phyloP scores from a whole-genome alignment of 2,888 invertebrate species.

The Byasa hedistus region DNA sequence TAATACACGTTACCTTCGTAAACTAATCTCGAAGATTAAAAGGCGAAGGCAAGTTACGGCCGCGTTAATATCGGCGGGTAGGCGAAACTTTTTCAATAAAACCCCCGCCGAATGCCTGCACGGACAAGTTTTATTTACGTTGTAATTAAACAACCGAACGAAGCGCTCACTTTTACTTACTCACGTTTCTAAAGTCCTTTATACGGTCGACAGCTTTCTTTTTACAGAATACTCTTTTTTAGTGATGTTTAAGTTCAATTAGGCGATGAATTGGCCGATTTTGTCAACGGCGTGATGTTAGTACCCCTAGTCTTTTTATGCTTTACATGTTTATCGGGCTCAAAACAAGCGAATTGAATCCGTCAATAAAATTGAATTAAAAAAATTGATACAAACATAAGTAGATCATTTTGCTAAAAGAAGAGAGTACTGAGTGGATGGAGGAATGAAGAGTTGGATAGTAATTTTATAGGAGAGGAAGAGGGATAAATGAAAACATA shows the following conservation, averaged over 20 bases:
- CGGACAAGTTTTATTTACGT: constrained; percentile 26
- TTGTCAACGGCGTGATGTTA: no score
- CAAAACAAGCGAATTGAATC: no score
- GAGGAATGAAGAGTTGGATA: no score
- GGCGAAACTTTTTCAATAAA: constrained; percentile 27
- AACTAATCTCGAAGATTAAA: constrained; percentile 3
- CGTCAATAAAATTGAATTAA: no score
- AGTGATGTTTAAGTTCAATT: not conserved
- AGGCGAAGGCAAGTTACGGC: not conserved
- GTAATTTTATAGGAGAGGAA: no score
- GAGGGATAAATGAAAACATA: no score
- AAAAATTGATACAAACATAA: no score
- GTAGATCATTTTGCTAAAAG: no score
- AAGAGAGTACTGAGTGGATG: no score
- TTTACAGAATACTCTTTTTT: not conserved
- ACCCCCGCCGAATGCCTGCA: constrained; percentile 18
- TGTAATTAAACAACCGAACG: constrained; percentile 27
- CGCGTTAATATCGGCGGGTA: constrained; percentile 22
- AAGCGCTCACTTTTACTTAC: constrained; percentile 10
- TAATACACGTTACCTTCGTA: not conserved
- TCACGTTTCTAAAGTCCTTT: constrained; percentile 6
- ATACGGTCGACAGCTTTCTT: not conserved
- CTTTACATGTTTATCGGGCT: no score
- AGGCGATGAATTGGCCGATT: no score
- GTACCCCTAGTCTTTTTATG: no score